Conservation (phyloP, 2,113 vertebrate species). For the Pelmatolapia mariae region DNA sequence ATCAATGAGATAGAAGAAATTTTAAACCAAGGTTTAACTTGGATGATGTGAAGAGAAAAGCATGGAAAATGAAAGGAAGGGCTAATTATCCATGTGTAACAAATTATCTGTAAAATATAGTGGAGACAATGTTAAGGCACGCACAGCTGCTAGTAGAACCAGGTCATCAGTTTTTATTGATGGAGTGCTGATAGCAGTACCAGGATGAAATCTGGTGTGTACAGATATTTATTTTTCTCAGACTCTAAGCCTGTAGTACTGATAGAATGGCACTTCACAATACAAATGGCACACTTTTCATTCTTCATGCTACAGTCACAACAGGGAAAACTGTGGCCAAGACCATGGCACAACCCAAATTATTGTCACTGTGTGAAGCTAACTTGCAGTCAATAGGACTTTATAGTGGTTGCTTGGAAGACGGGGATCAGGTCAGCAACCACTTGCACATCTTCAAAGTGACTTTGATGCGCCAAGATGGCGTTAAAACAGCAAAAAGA, state of each 20-base stretch:
- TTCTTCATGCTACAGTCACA: background rate
- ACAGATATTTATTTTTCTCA: background rate
- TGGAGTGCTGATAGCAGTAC: background rate
- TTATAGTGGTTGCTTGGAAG: background rate
- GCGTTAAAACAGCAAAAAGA: background rate
- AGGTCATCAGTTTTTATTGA: background rate
- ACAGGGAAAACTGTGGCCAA: background rate
- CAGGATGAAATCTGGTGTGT: background rate
- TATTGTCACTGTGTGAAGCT: background rate
- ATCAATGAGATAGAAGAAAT: background rate
- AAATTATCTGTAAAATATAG: background rate
- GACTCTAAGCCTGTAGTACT: background rate
- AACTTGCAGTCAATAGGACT: background rate
- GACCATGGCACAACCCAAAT: background rate
- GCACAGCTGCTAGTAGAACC: background rate
- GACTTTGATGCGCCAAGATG: background rate
- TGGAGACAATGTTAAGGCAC: background rate
- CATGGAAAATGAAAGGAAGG: background rate
- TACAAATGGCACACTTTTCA: background rate
- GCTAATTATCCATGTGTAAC: background rate
- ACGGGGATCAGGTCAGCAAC: background rate
- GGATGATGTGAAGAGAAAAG: background rate
- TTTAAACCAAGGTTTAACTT: background rate
- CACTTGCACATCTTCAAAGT: background rate
- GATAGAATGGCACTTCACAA: background rate